A percentile compares a stretch with the other conserved stretches of the same genome.
These are phyloP conservation scores for Cephalopholis sonnerati DNA, from an alignment of 2,113 vertebrate genomes.

Conservation along the genomic window DNA sequence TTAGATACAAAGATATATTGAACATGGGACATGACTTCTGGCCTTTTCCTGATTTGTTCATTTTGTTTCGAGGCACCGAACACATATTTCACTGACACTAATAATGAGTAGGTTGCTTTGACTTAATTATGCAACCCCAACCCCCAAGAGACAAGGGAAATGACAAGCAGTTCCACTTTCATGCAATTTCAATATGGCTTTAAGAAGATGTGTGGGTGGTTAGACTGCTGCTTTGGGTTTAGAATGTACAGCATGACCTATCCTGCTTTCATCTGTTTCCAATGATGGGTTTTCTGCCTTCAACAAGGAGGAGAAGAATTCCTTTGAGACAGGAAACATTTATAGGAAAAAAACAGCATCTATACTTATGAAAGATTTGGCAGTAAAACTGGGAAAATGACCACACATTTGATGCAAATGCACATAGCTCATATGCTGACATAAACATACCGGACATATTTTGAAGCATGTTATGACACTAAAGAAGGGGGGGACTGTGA, in stretches of 20 bases:
- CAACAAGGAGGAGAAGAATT: constrained; percentile 39
- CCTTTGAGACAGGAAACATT: constrained; percentile 35
- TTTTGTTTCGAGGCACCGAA: constrained; percentile 26
- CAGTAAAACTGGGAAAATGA: constrained; percentile 25
- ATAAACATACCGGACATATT: constrained; percentile 21
- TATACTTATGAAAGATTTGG: constrained; percentile 13
- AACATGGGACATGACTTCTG: neutral
- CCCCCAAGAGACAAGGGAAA: constrained; percentile 60
- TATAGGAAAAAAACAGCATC: constrained; percentile 4
- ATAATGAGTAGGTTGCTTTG: constrained; percentile 68
- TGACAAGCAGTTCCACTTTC: constrained; percentile 76
- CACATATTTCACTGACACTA: constrained; percentile 39
- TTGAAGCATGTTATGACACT: constrained; percentile 34
- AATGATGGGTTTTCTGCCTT: constrained; percentile 63
- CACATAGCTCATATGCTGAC: neutral
- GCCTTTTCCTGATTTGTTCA: constrained; percentile 31
- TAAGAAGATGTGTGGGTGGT: constrained; percentile 81
- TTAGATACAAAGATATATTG: constrained; percentile 18
- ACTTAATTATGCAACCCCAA: constrained; percentile 67
- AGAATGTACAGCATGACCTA: constrained; percentile 76
- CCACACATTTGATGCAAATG: constrained; percentile 11
- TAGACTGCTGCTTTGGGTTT: constrained; percentile 77
- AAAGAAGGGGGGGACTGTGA: constrained; percentile 33
- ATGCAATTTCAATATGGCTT: constrained; percentile 81
- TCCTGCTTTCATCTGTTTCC: constrained; percentile 82